Base-by-base conservation (phyloP, 2,113 vertebrate genomes). In the Salvator merianae region DNA sequence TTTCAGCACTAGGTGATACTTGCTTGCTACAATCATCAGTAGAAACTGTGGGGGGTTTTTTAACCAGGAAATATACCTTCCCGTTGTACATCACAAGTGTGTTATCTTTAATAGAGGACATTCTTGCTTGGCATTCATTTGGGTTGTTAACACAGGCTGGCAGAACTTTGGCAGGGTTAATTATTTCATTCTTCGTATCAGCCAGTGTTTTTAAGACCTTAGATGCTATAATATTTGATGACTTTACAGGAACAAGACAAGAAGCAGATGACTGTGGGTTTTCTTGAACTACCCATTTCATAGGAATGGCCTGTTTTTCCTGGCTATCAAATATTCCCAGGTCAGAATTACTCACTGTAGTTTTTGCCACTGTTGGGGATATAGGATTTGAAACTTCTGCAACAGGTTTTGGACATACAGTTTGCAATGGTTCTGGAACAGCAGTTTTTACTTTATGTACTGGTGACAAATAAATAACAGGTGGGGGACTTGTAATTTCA, bases 211-310 rank as follows among this genome's bases (percentile, higher is more conserved):
- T 95, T 88, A 97, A 90, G 88, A 97, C 95, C 82, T 96, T 94
- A 77, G 97, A 95, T 76, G 93, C 94, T 84, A 96, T 38, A 0
- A 93, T 94, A 87, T 93, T 96, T 36, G 95, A 94, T 63, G 96
- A 96, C 76, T 94, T 93, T 7, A 96, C 92, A 13, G 95, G 96
- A 91, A 97, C 94, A 81, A 95, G 91, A 84, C 90, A 95, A 36
- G 94, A 86, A 20, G 93, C 76, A 13, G 75, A 53, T 2, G 86
- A 74, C 4, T 90, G 88, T 6, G 94, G 89, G 7, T 84, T 91
- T 84, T 98, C 96, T 85, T 97, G 96, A 88, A 98, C 96, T 4
- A 97, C 92, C 97, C 97, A 98, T 87, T 97, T 97, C 87, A 97
- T 95, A 14, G 97, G 97, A 71, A 91, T 81, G 53, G 88, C 91